Percentiles rank a stretch among this genome's conserved stretches.
Evolutionary conservation across 2,113 vertebrate genomes (phyloP).

Genomic region (Genyomyrus donnyi): DNA sequence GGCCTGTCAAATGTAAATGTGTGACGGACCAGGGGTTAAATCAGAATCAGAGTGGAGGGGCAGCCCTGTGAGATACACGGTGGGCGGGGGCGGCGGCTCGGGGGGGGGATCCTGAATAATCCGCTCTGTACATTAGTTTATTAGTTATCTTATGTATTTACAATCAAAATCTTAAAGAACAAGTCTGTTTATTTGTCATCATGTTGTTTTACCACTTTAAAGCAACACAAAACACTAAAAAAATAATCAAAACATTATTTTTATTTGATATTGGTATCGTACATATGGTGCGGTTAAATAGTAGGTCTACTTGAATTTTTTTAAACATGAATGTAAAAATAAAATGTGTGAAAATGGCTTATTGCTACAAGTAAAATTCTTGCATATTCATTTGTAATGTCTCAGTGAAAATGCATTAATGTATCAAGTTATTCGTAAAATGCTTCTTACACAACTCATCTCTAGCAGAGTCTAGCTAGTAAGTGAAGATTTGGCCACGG

Average conservation of each 20-base stretch:
- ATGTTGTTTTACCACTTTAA: neutral
- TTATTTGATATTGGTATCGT: neutral
- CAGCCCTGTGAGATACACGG: neutral
- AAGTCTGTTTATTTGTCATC: neutral
- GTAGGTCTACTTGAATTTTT: neutral
- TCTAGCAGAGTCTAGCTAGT: neutral
- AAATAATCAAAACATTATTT: neutral
- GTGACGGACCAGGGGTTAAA: neutral
- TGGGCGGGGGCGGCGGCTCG: neutral
- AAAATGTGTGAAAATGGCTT: neutral
- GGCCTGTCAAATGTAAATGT: neutral
- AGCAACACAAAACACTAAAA: neutral
- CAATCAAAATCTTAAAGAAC: neutral
- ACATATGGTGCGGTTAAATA: neutral
- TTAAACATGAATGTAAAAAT: neutral
- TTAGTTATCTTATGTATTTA: neutral
- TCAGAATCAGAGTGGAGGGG: neutral
- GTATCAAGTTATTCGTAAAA: neutral
- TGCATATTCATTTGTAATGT: neutral
- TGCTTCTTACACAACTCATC: neutral
- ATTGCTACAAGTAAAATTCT: neutral
- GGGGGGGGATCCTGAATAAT: neutral
- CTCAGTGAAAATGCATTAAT: neutral
- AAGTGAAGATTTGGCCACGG: neutral
- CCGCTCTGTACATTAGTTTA: neutral